Conservation (phyloP, 2,113 vertebrate species). For the Cephalopholis sonnerati region DNA sequence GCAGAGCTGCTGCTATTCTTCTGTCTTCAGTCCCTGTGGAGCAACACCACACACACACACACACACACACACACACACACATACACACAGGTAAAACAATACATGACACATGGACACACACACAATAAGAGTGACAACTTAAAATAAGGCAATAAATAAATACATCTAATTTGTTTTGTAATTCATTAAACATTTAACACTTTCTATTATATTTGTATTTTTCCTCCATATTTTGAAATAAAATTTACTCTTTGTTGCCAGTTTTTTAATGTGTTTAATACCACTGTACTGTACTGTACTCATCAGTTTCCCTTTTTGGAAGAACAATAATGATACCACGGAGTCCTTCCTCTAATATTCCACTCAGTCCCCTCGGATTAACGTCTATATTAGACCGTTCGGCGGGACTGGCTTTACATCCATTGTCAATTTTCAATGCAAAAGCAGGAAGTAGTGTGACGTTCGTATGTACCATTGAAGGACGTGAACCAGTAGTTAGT, state of each 20-base stretch:
- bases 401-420: background rate
- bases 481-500: background rate
- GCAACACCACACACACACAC: conserved; percentile 21
- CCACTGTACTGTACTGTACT: background rate
- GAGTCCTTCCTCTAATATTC: background rate
- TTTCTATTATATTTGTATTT: background rate
- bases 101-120: conserved; percentile 24
- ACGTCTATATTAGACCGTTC: background rate
- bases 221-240: background rate
- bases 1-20: conserved; percentile 61
- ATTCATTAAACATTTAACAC: no score
- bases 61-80: conserved; percentile 19
- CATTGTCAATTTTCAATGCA: background rate
- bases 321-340: background rate
- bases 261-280: background rate
- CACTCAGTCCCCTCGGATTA: background rate
- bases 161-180: background rate
- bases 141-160: conserved; percentile 15
- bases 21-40: conserved; percentile 51
- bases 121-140: background rate
- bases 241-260: background rate
- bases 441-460: conserved; percentile 24
- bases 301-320: background rate
- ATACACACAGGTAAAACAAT: conserved; percentile 44
- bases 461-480: background rate